Conservation (phyloP, 2,888 invertebrate species). For the Drosophila tanythrix region DNA sequence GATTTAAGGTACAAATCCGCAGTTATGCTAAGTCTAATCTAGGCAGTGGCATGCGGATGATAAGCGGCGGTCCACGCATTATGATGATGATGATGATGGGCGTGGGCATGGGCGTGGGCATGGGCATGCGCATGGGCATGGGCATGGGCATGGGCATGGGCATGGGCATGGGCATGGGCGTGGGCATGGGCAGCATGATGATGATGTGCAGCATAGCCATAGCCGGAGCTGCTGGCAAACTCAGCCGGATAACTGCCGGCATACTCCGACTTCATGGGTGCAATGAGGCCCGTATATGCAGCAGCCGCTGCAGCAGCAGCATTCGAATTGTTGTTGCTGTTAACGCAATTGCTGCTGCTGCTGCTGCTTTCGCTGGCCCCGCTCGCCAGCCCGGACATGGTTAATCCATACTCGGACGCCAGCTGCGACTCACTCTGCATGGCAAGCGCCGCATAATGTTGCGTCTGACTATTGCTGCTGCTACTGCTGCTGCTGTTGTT, state of each 20-base stretch:
- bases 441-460: slow-evolving; percentile 78
- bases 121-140: slow-evolving; percentile 53
- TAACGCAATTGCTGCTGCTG: slow-evolving; percentile 26
- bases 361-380: slow-evolving; percentile 57
- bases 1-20: slow-evolving; percentile 16
- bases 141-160: slow-evolving; percentile 60
- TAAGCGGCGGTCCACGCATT: slow-evolving; percentile 82
- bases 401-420: slow-evolving; percentile 79
- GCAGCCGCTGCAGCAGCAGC: slow-evolving; percentile 24
- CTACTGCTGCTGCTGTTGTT: slow-evolving; percentile 29
- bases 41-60: slow-evolving; percentile 76
- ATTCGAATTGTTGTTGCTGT: slow-evolving; percentile 16
- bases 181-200: slow-evolving; percentile 45
- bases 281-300: slow-evolving; percentile 62
- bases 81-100: slow-evolving; percentile 60
- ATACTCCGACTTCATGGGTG: slow-evolving; percentile 80
- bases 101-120: slow-evolving; percentile 49
- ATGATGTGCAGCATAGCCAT: slow-evolving; percentile 55
- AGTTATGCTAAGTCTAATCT: slow-evolving; percentile 23
- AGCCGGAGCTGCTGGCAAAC: slow-evolving; percentile 63
- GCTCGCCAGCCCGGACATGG: slow-evolving; percentile 75
- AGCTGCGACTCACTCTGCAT: slow-evolving; percentile 82
- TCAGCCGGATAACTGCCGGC: slow-evolving; percentile 70
- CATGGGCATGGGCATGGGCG: slow-evolving; percentile 56
- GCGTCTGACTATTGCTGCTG: slow-evolving; percentile 30